A percentile compares a stretch with the other conserved stretches of the same genome.
These are phyloP conservation scores for Syrphus vitripennis DNA, from an alignment of 2,888 invertebrate species.

Conservation along the genomic window DNA sequence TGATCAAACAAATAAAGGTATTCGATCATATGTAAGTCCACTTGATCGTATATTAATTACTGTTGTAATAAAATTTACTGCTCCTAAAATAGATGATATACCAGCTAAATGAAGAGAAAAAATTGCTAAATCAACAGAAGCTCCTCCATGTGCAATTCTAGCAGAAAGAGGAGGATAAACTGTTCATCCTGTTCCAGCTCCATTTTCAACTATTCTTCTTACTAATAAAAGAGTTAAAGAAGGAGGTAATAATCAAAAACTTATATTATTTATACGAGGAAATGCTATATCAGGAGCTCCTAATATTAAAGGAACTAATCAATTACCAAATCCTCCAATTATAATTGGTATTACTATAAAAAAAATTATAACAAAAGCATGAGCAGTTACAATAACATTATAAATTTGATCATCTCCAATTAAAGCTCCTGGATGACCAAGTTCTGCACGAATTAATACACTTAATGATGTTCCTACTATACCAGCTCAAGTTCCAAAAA, in stretches of 20 bases:
- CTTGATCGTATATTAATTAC: too few species aligned
- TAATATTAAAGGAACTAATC: slow-evolving; percentile 89
- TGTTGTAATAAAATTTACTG: too few species aligned
- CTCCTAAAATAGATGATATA: too few species aligned
- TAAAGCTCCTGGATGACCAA: slow-evolving; percentile 86
- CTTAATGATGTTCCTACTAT: slow-evolving; percentile 87
- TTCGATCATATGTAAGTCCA: too few species aligned
- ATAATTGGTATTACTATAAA: slow-evolving; percentile 88
- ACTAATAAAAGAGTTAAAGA: slow-evolving; percentile 85
- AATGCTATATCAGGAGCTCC: slow-evolving; percentile 91
- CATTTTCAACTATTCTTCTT: slow-evolving; percentile 86
- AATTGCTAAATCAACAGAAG: too few species aligned
- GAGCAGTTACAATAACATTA: slow-evolving; percentile 89
- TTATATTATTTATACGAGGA: slow-evolving; percentile 92
- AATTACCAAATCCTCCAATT: slow-evolving; percentile 93
- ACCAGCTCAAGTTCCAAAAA: slow-evolving; percentile 86
- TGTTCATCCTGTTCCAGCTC: slow-evolving; percentile 90
- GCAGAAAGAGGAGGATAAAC: slow-evolving; percentile 87
- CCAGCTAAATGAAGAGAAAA: too few species aligned
- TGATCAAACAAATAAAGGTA: slow-evolving; percentile 89
- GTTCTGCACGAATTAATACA: slow-evolving; percentile 87
- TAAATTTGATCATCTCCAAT: slow-evolving; percentile 90
- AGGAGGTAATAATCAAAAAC: slow-evolving; percentile 89
- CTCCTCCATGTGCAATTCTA: slow-evolving; percentile 85
- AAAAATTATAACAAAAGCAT: slow-evolving; percentile 92